phyloP scores from a whole-genome alignment of 2,797 vertebrate species.

The Myiotriccus ornatus region DNA sequence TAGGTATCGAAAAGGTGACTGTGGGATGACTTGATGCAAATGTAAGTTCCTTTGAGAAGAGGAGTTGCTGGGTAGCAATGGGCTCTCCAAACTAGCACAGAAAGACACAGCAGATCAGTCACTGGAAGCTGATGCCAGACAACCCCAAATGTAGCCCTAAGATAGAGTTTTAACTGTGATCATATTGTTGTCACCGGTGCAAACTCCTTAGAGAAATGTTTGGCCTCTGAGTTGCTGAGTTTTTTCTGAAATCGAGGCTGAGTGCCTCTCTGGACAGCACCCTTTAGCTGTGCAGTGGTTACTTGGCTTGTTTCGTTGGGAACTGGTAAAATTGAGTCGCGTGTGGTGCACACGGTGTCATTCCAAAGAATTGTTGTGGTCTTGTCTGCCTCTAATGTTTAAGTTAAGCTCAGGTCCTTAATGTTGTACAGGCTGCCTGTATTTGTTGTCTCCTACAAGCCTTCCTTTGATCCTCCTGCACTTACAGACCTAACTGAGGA shows the following conservation, averaged over 20 bases:
- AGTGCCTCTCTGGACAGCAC: neutral
- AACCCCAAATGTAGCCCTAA: neutral
- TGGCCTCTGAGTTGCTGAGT: neutral
- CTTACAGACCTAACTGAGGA: neutral
- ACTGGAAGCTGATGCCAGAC: neutral
- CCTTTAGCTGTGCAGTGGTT: neutral
- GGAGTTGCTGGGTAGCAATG: neutral
- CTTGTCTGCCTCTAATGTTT: neutral
- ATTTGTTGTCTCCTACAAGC: neutral
- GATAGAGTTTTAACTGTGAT: neutral
- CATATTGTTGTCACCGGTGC: fast-evolving
- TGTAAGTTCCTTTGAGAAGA: neutral
- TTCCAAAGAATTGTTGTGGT: neutral
- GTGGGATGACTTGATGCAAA: neutral
- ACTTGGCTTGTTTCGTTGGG: neutral
- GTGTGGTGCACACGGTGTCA: neutral
- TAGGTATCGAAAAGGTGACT: neutral
- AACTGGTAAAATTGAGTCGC: neutral
- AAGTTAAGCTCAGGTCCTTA: neutral
- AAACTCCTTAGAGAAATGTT: neutral
- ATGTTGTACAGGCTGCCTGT: neutral
- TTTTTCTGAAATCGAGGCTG: neutral
- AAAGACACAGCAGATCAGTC: neutral
- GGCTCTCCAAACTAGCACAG: neutral
- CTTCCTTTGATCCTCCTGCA: neutral